Evolutionary conservation across 2,113 vertebrate genomes (phyloP).

Genomic region (Peromyscus polionotus): DNA sequence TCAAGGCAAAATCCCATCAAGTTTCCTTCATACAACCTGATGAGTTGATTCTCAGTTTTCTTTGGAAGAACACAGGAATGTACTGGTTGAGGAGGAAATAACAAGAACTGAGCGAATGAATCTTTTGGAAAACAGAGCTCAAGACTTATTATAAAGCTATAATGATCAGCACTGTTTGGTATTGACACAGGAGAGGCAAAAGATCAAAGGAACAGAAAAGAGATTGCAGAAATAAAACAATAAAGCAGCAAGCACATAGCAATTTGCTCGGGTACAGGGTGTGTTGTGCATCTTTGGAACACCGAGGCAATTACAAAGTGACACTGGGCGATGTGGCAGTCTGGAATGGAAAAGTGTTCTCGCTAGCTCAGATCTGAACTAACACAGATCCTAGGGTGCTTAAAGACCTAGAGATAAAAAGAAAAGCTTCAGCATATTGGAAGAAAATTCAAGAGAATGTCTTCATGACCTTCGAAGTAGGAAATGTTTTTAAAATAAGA

Average conservation of each 20-base stretch:
- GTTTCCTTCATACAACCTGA: slow-evolving; percentile 6
- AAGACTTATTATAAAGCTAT: slow-evolving; percentile 36
- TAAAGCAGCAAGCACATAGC: background rate
- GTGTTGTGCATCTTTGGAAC: background rate
- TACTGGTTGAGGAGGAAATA: background rate
- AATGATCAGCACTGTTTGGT: slow-evolving; percentile 13
- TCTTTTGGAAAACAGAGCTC: background rate
- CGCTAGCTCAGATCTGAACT: slow-evolving; percentile 16
- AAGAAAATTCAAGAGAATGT: slow-evolving; percentile 30
- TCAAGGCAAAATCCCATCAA: slow-evolving; percentile 47
- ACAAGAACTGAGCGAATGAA: background rate
- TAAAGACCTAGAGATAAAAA: background rate
- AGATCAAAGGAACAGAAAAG: slow-evolving; percentile 35
- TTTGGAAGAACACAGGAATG: background rate
- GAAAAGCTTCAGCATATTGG: slow-evolving; percentile 32
- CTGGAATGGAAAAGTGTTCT: slow-evolving; percentile 27
- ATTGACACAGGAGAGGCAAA: background rate
- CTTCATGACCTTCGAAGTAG: slow-evolving; percentile 21
- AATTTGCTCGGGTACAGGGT: slow-evolving; percentile 22
- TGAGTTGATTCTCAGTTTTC: slow-evolving; percentile 47
- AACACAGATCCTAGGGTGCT: slow-evolving; percentile 39
- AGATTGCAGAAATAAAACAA: slow-evolving; percentile 3
- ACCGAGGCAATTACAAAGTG: slow-evolving; percentile 11
- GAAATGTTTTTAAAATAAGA: slow-evolving; percentile 45
- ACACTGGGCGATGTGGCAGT: background rate